Evolutionary conservation across 2,888 invertebrate species (phyloP).

Genomic region (Ephialtes manifestator): DNA sequence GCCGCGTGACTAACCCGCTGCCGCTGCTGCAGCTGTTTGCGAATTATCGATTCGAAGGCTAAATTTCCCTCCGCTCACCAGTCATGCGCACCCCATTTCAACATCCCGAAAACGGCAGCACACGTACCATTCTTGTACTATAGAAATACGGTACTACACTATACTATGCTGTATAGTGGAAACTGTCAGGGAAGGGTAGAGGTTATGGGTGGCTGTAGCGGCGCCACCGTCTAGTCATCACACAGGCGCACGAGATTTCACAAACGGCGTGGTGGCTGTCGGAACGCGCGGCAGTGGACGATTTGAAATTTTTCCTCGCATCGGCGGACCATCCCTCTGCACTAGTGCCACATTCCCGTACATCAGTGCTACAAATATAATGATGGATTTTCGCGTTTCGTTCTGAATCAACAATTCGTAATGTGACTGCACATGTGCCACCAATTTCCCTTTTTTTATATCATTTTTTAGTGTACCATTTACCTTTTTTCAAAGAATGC

Average conservation of each 20-base stretch:
- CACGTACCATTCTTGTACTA: slow-evolving; percentile 24
- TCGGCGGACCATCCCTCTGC: slow-evolving; percentile 39
- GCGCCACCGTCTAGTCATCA: slow-evolving; percentile 66
- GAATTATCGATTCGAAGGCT: slow-evolving; percentile 82
- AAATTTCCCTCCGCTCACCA: slow-evolving; percentile 77
- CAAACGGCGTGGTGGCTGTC: slow-evolving; percentile 27
- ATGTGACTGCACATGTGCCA: neutral
- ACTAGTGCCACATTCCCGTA: slow-evolving; percentile 31
- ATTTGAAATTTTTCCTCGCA: slow-evolving; percentile 41
- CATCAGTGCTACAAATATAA: neutral
- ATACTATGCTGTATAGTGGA: neutral
- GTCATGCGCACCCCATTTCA: slow-evolving; percentile 78
- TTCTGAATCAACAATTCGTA: too few relatives aligned
- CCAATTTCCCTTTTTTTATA: neutral
- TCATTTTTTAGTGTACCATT: neutral
- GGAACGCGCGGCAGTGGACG: slow-evolving; percentile 36
- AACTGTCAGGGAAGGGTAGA: slow-evolving; percentile 14
- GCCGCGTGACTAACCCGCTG: slow-evolving; percentile 82
- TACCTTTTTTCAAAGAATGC: too few relatives aligned
- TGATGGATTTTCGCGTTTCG: neutral
- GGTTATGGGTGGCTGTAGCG: slow-evolving; percentile 65
- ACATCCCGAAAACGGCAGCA: slow-evolving; percentile 63
- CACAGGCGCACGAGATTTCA: slow-evolving; percentile 68
- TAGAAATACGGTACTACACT: neutral
- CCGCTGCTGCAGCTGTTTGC: slow-evolving; percentile 81